Base-by-base conservation (phyloP, 1,140 invertebrate species). In the Calycopis cecrops region DNA sequence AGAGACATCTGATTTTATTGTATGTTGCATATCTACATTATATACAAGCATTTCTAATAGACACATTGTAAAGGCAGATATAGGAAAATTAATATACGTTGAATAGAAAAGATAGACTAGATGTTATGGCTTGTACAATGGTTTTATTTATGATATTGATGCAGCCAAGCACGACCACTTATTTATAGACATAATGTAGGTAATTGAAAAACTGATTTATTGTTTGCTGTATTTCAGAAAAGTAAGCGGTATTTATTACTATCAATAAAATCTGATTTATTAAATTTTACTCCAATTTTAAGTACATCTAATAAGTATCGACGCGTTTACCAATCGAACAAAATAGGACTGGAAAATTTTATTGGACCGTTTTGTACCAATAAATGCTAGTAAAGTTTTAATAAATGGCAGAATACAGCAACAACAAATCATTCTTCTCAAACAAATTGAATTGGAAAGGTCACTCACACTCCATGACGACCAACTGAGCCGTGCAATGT, bases 401-500 rank as follows among this genome's bases (percentile, higher is more conserved):
- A 3, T 28, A 28, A 28, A 28, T 28, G 2, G 6, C 6, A 28
- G 21, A 28, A 28, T 28, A 28, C 21, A 28, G 21, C 21, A 28
- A 3, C 2, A 28, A 28, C 21, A 28, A 28, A 28, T 28, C 21
- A 28, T 3, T 28, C 21, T 28, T 28, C 21, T 28, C 21, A 28
- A 2, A 28, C 21, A 28, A 28, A 28, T 28, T 28, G 21, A 3
- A 28, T 6, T 28, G 21, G 6, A 28, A 3, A 6, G 21, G 21
- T 28, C 2, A 90, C 92, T 91, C 90, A 96, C 95, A 84, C 91
- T 94, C 90, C 73, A 95, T 93, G 47, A 97, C 94, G 52, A 94
- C 90, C 51, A 97, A 90, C 75, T 95, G 94, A 44, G 95, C 94
- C 35, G 95, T 96, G 74, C 95, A 95, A 51, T 92, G 92, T 7